Evolutionary conservation across 2,888 invertebrate genomes (phyloP), one percentile per base, ranked within the genome.

Genomic region (Drosophila buzzatii): DNA sequence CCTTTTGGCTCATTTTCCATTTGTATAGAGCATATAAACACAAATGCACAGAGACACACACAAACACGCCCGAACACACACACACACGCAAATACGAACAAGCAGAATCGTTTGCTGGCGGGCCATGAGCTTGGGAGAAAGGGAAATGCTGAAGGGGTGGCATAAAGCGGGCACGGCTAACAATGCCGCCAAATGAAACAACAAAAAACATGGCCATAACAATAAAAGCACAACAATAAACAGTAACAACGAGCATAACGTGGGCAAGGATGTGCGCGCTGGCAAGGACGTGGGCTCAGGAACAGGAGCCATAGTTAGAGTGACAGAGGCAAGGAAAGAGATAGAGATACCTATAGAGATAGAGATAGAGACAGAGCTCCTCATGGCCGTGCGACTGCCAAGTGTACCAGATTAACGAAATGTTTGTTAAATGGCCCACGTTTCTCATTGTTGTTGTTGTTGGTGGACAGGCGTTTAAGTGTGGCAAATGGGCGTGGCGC

Each of bases 171-270:
- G 59, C 39, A 49, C 65, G 56, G 27, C 47, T 73, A 82, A 85
- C 87, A 85, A 85, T 89, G 89, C 87, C 82, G 70, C 78, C 89
- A 85, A 85, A 85, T 85, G 85, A 88, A 85, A 88, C 75, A 85
- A 76, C 81, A 85, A 79, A 73, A 86, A 89, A 89, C 84, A 85
- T 83, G 84, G 81, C 84, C 77, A 83, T 85, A 85, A 85, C 85
- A 85, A 85, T 85, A 85, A 85, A 85, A 83, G 85, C 85, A 81
- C 89, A 85, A 85, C 84, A 85, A 85, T 85, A 83, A 85, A 89
- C 89, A 85, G 81, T 83, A 83, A 89, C 89, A 85, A 85, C 89
- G 79, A 74, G 66, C 53, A 61, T 68, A 70, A 68, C 70, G 55
- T 47, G 64, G 60, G 63, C 69, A 59, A 57, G 76, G 77, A 70